Conservation (phyloP, 2,797 vertebrate genomes). For the Gastrophryne carolinensis region DNA sequence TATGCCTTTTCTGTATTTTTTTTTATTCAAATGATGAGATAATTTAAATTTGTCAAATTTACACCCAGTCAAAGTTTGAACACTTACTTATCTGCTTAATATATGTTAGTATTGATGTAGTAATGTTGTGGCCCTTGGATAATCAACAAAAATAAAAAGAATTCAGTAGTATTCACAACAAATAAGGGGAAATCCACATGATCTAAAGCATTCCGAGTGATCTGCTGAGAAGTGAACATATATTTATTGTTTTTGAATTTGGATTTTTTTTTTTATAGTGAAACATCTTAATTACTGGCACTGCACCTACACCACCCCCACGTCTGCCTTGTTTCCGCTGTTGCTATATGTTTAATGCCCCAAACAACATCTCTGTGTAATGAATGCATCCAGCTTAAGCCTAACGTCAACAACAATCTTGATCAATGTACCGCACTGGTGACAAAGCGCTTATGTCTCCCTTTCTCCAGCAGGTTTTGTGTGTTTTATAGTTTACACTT, state of each 20-base stretch:
- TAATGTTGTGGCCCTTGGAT: neutral
- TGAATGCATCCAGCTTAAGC: neutral
- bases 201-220: neutral
- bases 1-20: too few species aligned
- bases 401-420: neutral
- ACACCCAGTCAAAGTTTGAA: too few species aligned
- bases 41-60: too few species aligned
- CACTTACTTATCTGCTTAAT: too few species aligned
- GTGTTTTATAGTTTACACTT: neutral
- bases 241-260: slow-evolving; percentile 30
- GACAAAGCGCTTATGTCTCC: neutral
- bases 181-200: neutral
- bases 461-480: neutral
- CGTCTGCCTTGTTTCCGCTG: slow-evolving; percentile 10
- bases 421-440: neutral
- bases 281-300: slow-evolving; percentile 38
- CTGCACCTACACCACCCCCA: slow-evolving; percentile 34
- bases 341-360: neutral
- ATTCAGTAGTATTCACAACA: neutral
- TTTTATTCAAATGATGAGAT: too few species aligned
- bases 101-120: too few species aligned
- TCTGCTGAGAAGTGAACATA: neutral
- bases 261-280: slow-evolving; percentile 16
- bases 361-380: neutral
- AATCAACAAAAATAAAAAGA: neutral